Evolutionary conservation across 2,797 vertebrate species (phyloP).

Genomic region (Echeneis naucrates): DNA sequence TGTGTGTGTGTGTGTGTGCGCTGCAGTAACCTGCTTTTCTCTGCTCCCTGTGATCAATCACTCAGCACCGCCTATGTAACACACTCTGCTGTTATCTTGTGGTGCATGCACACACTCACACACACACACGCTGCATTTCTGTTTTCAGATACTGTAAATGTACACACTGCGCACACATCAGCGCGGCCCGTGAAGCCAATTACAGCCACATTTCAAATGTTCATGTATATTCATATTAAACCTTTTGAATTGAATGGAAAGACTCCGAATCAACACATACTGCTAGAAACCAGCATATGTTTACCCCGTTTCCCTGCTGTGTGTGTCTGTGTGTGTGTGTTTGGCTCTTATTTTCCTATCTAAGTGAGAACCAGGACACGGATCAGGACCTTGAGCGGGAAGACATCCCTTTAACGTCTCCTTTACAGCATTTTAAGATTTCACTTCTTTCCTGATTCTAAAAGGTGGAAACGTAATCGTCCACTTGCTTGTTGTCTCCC

Average conservation of each 20-base stretch:
- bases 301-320: constrained; percentile 3
- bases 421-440: no score
- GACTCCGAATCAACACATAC: constrained; percentile 2
- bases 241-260: constrained; percentile 24
- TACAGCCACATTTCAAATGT: constrained; percentile 45
- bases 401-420: no score
- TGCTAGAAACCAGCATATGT: constrained; percentile 10
- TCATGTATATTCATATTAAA: constrained; percentile 44
- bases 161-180: constrained; percentile 30
- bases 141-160: constrained; percentile 36
- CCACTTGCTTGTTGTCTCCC: no score
- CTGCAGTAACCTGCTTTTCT: constrained; percentile 85
- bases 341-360: constrained; percentile 1
- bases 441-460: no score
- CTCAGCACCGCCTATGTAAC: constrained; percentile 71
- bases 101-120: constrained; percentile 36
- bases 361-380: background rate
- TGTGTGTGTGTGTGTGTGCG: constrained; percentile 47
- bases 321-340: background rate
- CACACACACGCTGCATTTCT: constrained; percentile 25
- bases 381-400: background rate
- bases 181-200: constrained; percentile 45
- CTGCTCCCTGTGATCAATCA: constrained; percentile 82
- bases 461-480: no score
- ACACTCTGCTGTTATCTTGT: constrained; percentile 53